These are phyloP conservation scores for Anastrepha obliqua DNA, from an alignment of 1,140 invertebrate species.

Conservation along the genomic window DNA sequence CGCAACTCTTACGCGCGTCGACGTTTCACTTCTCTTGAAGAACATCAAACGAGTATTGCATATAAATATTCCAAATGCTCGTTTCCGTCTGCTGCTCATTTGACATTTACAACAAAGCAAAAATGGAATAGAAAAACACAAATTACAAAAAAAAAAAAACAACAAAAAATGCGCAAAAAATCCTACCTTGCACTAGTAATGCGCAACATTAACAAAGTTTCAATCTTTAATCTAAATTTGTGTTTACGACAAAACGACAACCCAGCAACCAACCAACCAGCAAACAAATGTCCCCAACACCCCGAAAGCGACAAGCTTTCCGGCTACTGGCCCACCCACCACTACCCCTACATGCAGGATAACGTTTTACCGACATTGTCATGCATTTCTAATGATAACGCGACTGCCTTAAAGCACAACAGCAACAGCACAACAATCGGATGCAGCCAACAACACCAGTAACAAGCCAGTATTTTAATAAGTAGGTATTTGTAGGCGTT, in stretches of 20 bases:
- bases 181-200: slow-evolving; percentile 63
- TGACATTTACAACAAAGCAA: slow-evolving; percentile 36
- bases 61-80: slow-evolving; percentile 53
- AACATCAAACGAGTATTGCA: slow-evolving; percentile 40
- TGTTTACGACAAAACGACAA: slow-evolving; percentile 56
- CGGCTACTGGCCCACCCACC: too few relatives aligned
- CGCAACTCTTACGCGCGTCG: too few relatives aligned
- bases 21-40: not conserved
- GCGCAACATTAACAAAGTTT: slow-evolving; percentile 71
- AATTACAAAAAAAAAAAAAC: not conserved
- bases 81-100: slow-evolving; percentile 49
- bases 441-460: slow-evolving; percentile 34
- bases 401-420: slow-evolving; percentile 56
- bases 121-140: not conserved
- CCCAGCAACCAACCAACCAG: not conserved
- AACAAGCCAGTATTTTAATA: slow-evolving; percentile 4
- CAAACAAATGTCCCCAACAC: not conserved
- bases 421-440: slow-evolving; percentile 23
- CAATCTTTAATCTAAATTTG: slow-evolving; percentile 70
- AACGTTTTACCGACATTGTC: slow-evolving; percentile 64
- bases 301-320: not conserved
- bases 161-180: not conserved
- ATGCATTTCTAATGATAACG: slow-evolving; percentile 72
- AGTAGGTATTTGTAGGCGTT: not conserved
- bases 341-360: not conserved